Percentiles rank a stretch among this genome's conserved stretches.
Evolutionary conservation across 1,140 invertebrate species (phyloP).

Genomic region (Drosophila oshimai): DNA sequence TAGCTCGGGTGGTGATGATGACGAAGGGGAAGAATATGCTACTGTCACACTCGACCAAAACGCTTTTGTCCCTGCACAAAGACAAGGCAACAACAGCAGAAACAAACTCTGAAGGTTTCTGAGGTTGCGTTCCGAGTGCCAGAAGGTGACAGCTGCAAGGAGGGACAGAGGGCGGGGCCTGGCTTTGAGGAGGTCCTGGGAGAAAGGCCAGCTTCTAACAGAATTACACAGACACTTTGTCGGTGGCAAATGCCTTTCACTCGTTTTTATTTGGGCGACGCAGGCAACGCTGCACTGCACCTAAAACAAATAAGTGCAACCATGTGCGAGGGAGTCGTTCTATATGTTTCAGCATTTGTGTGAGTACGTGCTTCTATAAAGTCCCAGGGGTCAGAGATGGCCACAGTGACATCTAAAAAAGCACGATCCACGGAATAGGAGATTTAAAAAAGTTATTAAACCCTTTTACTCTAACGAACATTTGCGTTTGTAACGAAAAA

Average conservation of each 20-base stretch:
- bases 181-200: not conserved
- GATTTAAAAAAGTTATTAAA: too few relatives aligned
- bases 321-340: constrained; percentile 14
- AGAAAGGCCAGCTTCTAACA: constrained; percentile 35
- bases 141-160: constrained; percentile 21
- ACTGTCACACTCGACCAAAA: constrained; percentile 57
- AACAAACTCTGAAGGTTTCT: constrained; percentile 52
- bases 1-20: constrained; percentile 22
- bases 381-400: not conserved
- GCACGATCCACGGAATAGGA: not conserved
- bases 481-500: too few relatives aligned
- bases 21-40: constrained; percentile 37
- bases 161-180: not conserved
- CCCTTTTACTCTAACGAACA: too few relatives aligned
- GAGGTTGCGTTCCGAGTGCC: constrained; percentile 14
- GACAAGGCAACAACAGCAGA: constrained; percentile 31
- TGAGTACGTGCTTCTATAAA: constrained; percentile 7
- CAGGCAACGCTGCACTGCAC: constrained; percentile 10
- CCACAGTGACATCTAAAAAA: not conserved
- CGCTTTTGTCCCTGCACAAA: constrained; percentile 64
- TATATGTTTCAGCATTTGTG: not conserved
- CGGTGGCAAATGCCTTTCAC: constrained; percentile 44
- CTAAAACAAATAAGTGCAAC: constrained; percentile 23
- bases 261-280: constrained; percentile 4
- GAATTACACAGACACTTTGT: constrained; percentile 50